Evolutionary conservation across 1,140 invertebrate species (phyloP), one percentile per base, ranked within the genome.

Genomic region (Meloidogyne chitwoodi): DNA sequence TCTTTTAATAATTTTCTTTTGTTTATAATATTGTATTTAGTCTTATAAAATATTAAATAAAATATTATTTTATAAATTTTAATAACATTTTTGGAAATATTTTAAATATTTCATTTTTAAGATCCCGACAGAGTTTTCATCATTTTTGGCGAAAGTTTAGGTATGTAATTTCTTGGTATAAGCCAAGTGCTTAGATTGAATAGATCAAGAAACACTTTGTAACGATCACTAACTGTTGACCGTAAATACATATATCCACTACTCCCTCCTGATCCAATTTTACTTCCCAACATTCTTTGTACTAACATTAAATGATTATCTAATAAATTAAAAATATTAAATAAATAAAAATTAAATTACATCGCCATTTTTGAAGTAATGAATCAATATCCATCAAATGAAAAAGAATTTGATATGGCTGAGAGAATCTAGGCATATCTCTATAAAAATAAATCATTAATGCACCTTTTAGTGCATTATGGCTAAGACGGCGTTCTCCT

Each of bases 231-330:
- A n/a, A 56, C 48, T 56, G 48, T 56, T 56, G 48, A 56, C 75
- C 95, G 90, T 6, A 99, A 90, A 88, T 99, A 99, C 83, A 98
- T 94, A 89, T 99, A 98, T 10, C 96, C 96, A 0, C 94, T 95
- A 48, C 95, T 98, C 8, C 96, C 96, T 44, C 96, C 96, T 0
- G 96, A 98, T 38, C 96, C 96, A 85, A 95, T 94, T 86, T 95
- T 94, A 2, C 93, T 95, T 10, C 96, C 96, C 81, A 99, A 94
- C 95, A 99, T 98, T 86, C 96, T 91, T 88, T 98, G 95, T n/a
- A 98, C 96, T 92, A 99, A 93, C 80, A 96, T 91, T 26, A 98
- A 93, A 87, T 99, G 96, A 89, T 98, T 98, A 88, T 97, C 96
- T 98, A 83, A 56, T 83, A 81, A n/a, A 41, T 75, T 56, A 10